Base-by-base conservation (phyloP, 2,888 invertebrate genomes). In the Cyclophora punctaria region DNA sequence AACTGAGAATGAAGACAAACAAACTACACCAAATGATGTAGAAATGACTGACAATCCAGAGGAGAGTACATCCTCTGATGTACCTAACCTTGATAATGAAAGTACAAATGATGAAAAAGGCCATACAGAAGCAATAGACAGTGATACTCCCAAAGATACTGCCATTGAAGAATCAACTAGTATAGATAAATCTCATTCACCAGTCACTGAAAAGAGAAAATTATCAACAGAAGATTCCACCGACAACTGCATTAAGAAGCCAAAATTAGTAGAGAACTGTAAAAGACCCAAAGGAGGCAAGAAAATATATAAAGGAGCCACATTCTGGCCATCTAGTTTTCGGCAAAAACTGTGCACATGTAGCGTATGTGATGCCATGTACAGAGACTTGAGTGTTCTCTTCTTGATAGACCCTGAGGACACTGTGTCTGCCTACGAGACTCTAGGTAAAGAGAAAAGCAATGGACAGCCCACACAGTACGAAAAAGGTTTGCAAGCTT, bases 351-450 rank as follows among this genome's bases (percentile, higher is more conserved):
- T 98, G 0, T 96, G 95, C 66, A 90, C 89, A 7, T 95, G 95
- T 67, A 78, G 81, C 50, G 89, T 89, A 47, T 95, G 95, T 67
- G 76, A 89, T 73, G 74, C 90, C 53, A 89, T 95, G 82, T 98
- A 98, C 71, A 90, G 91, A 67, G 89, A 91, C 34, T 84, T 93
- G 46, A 90, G 91, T 37, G 89, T 97, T 3, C 75, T 90, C 50
- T 98, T 93, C 75, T 82, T 98, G 46, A 81, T 92, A 37, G 97
- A 98, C 78, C 83, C 90, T 0, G 92, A 93, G 60, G 98, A 98
- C 72, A 95, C 96, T 1, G 94, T 97, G 0, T 91, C 91, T 56
- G 92, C 92, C 0, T 98, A 96, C 80, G 93, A 95, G 82, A 93
- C 92, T 62, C 90, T 93, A 63, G 94, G 94, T 7, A 93, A 92